Base-by-base conservation (phyloP, 1,140 invertebrate species). In the Asobara japonica region DNA sequence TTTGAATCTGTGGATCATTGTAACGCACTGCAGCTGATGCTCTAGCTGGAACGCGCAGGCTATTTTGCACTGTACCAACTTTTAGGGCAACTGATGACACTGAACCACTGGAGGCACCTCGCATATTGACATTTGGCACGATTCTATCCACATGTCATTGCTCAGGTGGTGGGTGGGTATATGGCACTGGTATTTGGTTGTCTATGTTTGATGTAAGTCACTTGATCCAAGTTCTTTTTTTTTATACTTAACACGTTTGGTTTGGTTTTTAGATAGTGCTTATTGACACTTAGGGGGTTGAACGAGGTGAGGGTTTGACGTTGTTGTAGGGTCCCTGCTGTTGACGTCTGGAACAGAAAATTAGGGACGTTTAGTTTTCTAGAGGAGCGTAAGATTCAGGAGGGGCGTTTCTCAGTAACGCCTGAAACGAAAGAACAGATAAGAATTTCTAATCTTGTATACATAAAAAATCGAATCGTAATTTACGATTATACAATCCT, bases 11-110 rank as follows among this genome's bases (percentile, higher is more conserved):
- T n/a, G 60, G 25, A 25, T 87, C 86, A 87, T 87, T 81, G 82
- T 87, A 87, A 77, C 84, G 84, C 79, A 84, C 80, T 71, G 82
- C 62, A 30, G 70, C 80, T 77, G 84, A 79, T 83, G 81, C 84
- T 76, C 79, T 83, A 27, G 25, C 31, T 67, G 16, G n/a, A 11
- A 18, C 51, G 29, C 16, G 87, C 78, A 86, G 81, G 83, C 84
- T 79, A 78, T 84, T 86, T 79, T 72, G 71, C 70, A 66, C 74
- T 79, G 73, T 69, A 29, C 36, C 69, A 64, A 71, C 51, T 76
- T 76, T 76, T 29, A 73, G 67, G 33, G 71, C 71, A 64, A 76
- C 74, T 70, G 74, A 73, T 71, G 74, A 73, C 48, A 64, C 71
- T 68, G 74, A 71, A 71, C 74, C 74, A 76, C 74, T 73, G 56